Evolutionary conservation across 2,888 invertebrate genomes (phyloP), one percentile per base, ranked within the genome.

Genomic region (Acrocera orbiculus): DNA sequence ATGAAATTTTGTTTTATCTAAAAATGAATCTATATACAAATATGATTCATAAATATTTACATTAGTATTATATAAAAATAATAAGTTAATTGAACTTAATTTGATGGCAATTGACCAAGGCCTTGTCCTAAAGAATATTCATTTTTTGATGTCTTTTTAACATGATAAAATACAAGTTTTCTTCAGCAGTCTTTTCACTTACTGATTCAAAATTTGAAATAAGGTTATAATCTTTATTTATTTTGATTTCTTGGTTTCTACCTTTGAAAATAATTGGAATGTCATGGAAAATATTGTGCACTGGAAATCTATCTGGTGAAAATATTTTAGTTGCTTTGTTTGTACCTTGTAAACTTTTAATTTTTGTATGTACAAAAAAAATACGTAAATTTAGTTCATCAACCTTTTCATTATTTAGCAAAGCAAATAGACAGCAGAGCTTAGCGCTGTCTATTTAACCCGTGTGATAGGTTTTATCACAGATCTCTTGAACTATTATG

Each of bases 261-360:
- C 10, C 5, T 8, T n/a, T n/a, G n/a, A n/a, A n/a, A n/a, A n/a
- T n/a, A n/a, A n/a, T n/a, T 8, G 54, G 50, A 33, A 57, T 50
- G 23, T 53, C 49, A 13, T 34, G 38, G 22, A 54, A 47, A n/a
- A 52, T 39, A 44, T 76, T 71, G 27, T 65, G 58, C 4, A 76
- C 71, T 10, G 89, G 89, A 60, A 83, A 85, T 57, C 85, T 85
- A n/a, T 83, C 74, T 44, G 78, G 77, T 1, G 86, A 85, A 60
- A 79, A 86, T 34, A 90, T 80, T 56, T 75, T 74, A 13, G 77
- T 75, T 10, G 81, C 79, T 49, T 75, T 78, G 48, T 77, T 82
- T 44, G 74, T 76, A 8, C 78, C 79, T 38, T 72, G 70, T 32
- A 87, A 60, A 47, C 70, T 72, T 43, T 76, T 66, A 32, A 87